A percentile compares a stretch with the other conserved stretches of the same genome.
These are phyloP conservation scores for Camponotus pennsylvanicus DNA, from an alignment of 1,140 invertebrate species.

Conservation along the genomic window DNA sequence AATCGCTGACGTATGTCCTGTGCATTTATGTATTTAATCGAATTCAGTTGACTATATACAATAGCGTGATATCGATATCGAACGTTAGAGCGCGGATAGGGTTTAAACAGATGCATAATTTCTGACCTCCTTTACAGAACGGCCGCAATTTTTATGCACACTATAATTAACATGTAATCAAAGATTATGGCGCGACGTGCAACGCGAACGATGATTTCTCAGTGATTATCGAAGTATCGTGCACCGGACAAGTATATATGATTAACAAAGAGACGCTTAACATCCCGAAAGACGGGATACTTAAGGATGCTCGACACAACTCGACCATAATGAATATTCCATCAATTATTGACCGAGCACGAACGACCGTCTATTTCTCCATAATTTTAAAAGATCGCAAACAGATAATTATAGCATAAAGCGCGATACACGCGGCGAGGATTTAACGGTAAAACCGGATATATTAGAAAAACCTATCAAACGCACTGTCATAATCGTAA, in stretches of 20 bases:
- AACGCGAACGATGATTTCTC: constrained; percentile 21
- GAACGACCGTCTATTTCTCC: constrained; percentile 22
- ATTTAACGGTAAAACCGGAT: neutral
- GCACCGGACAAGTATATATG: constrained; percentile 86
- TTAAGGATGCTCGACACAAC: constrained; percentile 61
- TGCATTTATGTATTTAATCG: neutral
- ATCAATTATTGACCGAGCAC: constrained; percentile 16
- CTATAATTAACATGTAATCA: constrained; percentile 3
- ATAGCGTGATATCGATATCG: neutral
- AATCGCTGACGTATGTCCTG: neutral
- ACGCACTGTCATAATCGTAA: no score
- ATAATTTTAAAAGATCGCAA: constrained; percentile 30
- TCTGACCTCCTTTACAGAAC: neutral
- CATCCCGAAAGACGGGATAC: neutral
- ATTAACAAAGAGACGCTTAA: constrained; percentile 44
- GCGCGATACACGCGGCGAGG: neutral
- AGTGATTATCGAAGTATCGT: constrained; percentile 76
- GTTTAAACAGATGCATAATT: constrained; percentile 18
- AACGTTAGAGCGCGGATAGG: neutral
- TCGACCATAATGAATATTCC: constrained; percentile 45
- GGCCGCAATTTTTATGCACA: constrained; percentile 1
- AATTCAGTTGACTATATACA: neutral
- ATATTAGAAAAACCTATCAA: no score
- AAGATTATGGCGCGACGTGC: neutral
- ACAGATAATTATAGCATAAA: constrained; percentile 24